A percentile compares a stretch with the other conserved stretches of the same genome.
Conservation (phyloP, 2,797 vertebrate species). For the Micromesistius poutassou region DNA sequence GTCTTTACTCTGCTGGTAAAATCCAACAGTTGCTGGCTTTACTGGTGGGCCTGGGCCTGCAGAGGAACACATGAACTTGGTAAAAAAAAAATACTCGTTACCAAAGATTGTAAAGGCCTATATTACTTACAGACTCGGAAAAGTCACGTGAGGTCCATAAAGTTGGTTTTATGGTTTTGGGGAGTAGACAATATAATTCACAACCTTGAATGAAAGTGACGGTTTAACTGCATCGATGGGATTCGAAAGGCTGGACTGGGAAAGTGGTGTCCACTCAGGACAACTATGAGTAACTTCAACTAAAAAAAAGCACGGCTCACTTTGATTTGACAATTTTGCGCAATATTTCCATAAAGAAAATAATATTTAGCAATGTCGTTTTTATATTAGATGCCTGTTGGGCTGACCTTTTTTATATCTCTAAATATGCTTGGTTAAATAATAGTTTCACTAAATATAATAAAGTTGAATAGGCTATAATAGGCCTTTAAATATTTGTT, state of each 20-base stretch:
- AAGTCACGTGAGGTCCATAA: slow-evolving; percentile 99
- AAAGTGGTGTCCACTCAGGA: slow-evolving; percentile 48
- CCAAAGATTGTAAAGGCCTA: slow-evolving; percentile 84
- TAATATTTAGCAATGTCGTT: not conserved
- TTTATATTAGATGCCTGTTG: not conserved
- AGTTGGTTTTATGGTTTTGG: slow-evolving; percentile 99
- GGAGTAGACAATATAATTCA: slow-evolving; percentile 99
- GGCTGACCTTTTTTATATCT: not conserved
- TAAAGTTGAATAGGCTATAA: not conserved
- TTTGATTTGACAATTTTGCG: not conserved
- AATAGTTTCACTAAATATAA: not conserved
- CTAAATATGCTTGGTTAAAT: not conserved
- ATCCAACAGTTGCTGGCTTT: slow-evolving; percentile 29
- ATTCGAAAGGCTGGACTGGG: slow-evolving; percentile 79
- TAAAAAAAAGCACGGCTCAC: not conserved
- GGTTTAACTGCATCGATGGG: slow-evolving; percentile 93
- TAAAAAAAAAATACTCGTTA: slow-evolving; percentile 66
- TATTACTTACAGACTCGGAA: slow-evolving; percentile 99
- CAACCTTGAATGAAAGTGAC: slow-evolving; percentile 99
- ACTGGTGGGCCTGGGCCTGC: slow-evolving; percentile 54
- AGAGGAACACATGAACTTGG: slow-evolving; percentile 62
- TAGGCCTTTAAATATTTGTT: not conserved
- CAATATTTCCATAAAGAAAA: not conserved
- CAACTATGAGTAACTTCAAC: not conserved
- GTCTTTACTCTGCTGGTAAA: slow-evolving; percentile 28